Evolutionary conservation across 2,113 vertebrate genomes (phyloP).

Genomic region (Microtus ochrogaster): DNA sequence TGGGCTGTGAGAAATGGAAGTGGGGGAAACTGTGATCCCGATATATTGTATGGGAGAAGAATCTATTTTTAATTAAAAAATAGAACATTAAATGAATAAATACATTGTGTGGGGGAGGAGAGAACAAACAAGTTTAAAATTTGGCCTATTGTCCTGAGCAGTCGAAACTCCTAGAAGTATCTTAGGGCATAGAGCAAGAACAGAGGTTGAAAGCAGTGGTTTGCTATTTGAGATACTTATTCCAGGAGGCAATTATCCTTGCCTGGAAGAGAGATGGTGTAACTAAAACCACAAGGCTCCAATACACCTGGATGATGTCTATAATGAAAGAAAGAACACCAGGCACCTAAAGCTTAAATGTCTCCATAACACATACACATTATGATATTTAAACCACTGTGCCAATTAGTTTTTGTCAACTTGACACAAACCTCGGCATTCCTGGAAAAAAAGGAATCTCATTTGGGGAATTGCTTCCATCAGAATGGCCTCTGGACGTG

Average conservation of each 20-base stretch:
- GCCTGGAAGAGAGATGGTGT: not conserved
- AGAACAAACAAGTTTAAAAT: not conserved
- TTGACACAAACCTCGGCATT: not conserved
- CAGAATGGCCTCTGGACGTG: not conserved
- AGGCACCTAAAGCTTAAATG: not conserved
- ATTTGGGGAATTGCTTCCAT: not conserved
- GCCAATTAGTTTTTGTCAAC: not conserved
- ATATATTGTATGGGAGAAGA: not conserved
- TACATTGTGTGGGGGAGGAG: not conserved
- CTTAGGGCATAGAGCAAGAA: not conserved
- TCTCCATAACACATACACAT: not conserved
- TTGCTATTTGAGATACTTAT: not conserved
- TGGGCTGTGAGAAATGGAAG: not conserved
- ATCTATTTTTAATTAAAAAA: not conserved
- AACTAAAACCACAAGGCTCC: not conserved
- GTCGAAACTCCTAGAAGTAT: not conserved
- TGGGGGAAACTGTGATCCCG: not conserved
- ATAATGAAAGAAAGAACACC: not conserved
- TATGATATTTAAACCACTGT: not conserved
- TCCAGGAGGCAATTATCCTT: not conserved
- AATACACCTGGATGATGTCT: not conserved
- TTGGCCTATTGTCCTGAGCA: not conserved
- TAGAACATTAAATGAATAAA: not conserved
- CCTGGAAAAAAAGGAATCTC: not conserved
- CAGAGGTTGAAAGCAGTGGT: accelerated